phyloP scores from a whole-genome alignment of 2,797 vertebrate species.

The Tokudaia tokunoshimensis region DNA sequence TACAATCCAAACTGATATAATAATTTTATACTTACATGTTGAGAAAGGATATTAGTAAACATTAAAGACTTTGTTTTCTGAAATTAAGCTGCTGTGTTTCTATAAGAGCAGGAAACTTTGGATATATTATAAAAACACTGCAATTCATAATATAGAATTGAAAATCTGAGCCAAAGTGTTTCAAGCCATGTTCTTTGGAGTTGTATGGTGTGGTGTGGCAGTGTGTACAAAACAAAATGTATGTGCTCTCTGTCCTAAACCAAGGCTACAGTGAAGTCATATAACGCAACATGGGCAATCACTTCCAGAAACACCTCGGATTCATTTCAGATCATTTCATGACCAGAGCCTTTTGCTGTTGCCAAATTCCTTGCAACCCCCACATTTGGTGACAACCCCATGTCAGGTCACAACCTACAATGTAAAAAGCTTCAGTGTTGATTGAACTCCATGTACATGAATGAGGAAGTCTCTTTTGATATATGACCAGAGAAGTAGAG shows the following conservation, averaged over 20 bases:
- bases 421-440: background rate
- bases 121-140: too few species aligned
- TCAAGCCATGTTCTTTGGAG: background rate
- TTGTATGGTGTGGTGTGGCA: background rate
- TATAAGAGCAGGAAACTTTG: background rate
- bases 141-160: background rate
- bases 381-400: background rate
- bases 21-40: background rate
- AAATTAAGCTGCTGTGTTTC: background rate
- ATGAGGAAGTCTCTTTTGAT: background rate
- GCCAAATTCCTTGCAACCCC: background rate
- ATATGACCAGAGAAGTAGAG: background rate
- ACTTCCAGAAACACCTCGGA: background rate
- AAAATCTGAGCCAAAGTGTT: background rate
- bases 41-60: background rate
- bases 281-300: background rate
- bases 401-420: background rate
- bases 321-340: background rate
- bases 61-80: background rate
- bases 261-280: background rate
- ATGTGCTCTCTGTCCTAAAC: background rate
- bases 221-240: background rate
- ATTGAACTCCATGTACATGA: background rate
- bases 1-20: background rate
- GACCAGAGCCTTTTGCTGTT: background rate